These are phyloP conservation scores for Drosophila melanogaster DNA, from an alignment of 1,140 invertebrate species.

Conservation along the genomic window DNA sequence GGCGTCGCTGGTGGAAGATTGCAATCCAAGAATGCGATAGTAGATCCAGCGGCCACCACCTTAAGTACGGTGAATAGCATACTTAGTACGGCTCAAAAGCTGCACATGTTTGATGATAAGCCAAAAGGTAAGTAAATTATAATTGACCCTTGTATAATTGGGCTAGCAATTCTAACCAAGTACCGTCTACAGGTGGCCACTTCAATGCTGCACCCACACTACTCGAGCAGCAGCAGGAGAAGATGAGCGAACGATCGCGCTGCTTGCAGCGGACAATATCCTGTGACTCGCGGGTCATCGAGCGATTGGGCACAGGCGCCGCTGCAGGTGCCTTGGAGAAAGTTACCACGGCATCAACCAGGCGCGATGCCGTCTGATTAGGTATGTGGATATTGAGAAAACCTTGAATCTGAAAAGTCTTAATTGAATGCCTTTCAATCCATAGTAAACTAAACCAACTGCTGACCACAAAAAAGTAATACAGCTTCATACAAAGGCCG, in stretches of 20 bases:
- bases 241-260: conserved; percentile 89
- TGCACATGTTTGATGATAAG: conserved; percentile 75
- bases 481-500: not conserved
- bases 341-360: conserved; percentile 19
- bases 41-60: conserved; percentile 54
- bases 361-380: conserved; percentile 46
- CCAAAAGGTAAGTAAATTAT: conserved; percentile 54
- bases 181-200: conserved; percentile 68
- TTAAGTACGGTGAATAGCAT: conserved; percentile 69
- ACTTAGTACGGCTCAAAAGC: conserved; percentile 64
- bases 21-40: conserved; percentile 25
- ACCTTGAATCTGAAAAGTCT: not conserved
- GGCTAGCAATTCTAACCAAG: too few species aligned
- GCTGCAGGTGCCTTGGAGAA: conserved; percentile 44
- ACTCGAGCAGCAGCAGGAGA: conserved; percentile 90
- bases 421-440: not conserved
- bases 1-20: conserved; percentile 16
- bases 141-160: not conserved
- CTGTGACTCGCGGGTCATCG: conserved; percentile 69
- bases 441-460: conserved; percentile 6
- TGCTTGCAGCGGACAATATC: conserved; percentile 86
- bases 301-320: conserved; percentile 47
- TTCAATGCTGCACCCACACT: conserved; percentile 89
- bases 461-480: not conserved
- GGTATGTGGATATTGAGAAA: conserved; percentile 15